Base-by-base conservation (phyloP, 2,113 vertebrate species). In the Gallinago paraguaiae region DNA sequence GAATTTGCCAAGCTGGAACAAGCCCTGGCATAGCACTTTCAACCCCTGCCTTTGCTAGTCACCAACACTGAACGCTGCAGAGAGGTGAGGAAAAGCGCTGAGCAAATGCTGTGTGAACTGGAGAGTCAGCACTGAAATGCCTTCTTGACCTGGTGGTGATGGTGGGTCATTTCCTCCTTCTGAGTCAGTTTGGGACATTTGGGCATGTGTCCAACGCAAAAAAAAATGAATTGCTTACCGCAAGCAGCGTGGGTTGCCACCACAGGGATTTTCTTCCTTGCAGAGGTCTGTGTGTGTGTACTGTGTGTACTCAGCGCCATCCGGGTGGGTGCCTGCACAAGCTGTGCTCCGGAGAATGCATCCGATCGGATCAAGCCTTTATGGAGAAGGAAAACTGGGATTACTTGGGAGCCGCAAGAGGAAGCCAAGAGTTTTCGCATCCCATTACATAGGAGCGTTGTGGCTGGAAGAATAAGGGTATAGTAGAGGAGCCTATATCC, bases 291-390 rank as follows among this genome's bases (percentile, higher is more conserved):
- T 30, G 51, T 33, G 51, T 31, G 17, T 27, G 39, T 2, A 43
- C 41, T 33, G 51, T 31, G 17, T 27, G 39, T 2, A 0, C 33
- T 60, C 25, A 7, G 39, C 0, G 0, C 50, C 0, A 0, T 50
- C 37, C 0, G 0, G 22, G 14, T 0, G 0, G 48, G 43, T 0
- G 13, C 51, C 43, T 50, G 64, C 16, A 8, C 65, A 37, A 5
- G 27, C 70, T 71, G 39, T 28, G 17, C 27, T 76, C 35, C 10
- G 23, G 53, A 39, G 69, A 72, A 61, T 9, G 7, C 19, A 3
- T 53, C 80, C 37, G 17, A n/a, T 65, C 31, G 33, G 24, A 56
- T 33, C 46, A 43, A 60, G 56, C 54, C 43, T 79, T 45, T 35
- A 0, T 23, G 28, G 50, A 76, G 50, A 27, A 77, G 19, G 57